Evolutionary conservation across 2,113 vertebrate species (phyloP).

Genomic region (Corythaeola cristata): DNA sequence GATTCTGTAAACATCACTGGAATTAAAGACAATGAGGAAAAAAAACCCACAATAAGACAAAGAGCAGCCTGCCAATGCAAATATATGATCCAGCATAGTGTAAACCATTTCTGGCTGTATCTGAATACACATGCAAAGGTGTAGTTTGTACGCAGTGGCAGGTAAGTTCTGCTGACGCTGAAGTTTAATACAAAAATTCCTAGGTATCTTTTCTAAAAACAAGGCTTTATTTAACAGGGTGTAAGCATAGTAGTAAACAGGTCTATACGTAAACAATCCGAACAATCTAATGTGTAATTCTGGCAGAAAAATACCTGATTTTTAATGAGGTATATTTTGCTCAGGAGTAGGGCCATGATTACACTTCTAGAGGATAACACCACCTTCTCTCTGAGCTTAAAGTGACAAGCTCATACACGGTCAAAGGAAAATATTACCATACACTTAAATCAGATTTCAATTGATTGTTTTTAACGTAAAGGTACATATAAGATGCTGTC

Average conservation of each 20-base stretch:
- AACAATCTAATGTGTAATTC: neutral
- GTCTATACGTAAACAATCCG: neutral
- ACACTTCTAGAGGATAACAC: neutral
- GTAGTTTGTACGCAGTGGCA: neutral
- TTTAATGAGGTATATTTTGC: constrained; percentile 54
- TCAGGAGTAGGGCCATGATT: neutral
- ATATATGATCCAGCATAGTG: neutral
- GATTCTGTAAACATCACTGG: neutral
- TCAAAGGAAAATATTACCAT: constrained; percentile 3
- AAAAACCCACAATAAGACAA: neutral
- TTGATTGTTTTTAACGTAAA: neutral
- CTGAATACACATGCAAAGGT: neutral
- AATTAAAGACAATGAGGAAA: neutral
- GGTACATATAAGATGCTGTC: neutral
- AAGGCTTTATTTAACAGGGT: constrained; percentile 37
- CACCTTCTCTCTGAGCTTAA: constrained; percentile 10
- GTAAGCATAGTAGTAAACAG: neutral
- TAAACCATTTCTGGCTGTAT: neutral
- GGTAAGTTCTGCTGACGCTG: neutral
- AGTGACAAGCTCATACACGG: neutral
- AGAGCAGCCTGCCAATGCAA: neutral
- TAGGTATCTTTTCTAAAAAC: constrained; percentile 1
- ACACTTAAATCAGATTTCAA: neutral
- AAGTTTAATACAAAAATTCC: constrained; percentile 24
- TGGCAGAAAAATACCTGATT: neutral